Conservation (phyloP, 2,113 vertebrate species). For the Mus pahari region DNA sequence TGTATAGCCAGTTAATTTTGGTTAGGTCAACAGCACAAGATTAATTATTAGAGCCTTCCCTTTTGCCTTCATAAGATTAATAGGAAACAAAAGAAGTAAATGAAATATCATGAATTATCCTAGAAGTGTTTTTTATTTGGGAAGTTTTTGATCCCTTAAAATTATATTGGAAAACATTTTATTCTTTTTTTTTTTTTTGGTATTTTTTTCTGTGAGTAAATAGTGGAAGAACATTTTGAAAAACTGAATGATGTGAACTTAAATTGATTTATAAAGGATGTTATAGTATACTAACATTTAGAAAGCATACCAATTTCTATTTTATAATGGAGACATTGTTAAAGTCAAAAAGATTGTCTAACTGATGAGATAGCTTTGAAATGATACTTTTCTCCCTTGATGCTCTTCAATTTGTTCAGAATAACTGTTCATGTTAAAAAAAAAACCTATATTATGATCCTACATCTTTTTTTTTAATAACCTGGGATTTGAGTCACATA, state of each 20-base stretch:
- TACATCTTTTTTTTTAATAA: slow-evolving; percentile 39
- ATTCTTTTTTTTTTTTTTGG: background rate
- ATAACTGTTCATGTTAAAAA: background rate
- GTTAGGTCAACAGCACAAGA: slow-evolving; percentile 87
- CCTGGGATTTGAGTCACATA: slow-evolving; percentile 80
- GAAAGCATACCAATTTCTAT: background rate
- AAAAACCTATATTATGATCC: background rate
- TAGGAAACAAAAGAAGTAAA: slow-evolving; percentile 70
- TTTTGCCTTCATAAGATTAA: slow-evolving; percentile 76
- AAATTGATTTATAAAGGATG: slow-evolving; percentile 25
- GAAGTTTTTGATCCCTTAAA: background rate
- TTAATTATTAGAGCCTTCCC: slow-evolving; percentile 88
- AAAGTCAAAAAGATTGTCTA: background rate
- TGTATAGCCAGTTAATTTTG: slow-evolving; percentile 88
- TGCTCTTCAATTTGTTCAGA: background rate
- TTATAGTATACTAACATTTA: slow-evolving; percentile 39
- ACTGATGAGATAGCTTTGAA: slow-evolving; percentile 16
- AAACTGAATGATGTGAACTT: background rate
- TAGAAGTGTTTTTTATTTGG: slow-evolving; percentile 19
- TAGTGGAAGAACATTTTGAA: slow-evolving; percentile 23
- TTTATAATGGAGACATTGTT: background rate
- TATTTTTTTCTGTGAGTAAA: slow-evolving; percentile 56
- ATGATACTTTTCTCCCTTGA: background rate
- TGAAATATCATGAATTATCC: slow-evolving; percentile 49
- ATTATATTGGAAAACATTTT: slow-evolving; percentile 34